Conservation (phyloP, 1,140 invertebrate species). For the Psilanteris sp. region DNA sequence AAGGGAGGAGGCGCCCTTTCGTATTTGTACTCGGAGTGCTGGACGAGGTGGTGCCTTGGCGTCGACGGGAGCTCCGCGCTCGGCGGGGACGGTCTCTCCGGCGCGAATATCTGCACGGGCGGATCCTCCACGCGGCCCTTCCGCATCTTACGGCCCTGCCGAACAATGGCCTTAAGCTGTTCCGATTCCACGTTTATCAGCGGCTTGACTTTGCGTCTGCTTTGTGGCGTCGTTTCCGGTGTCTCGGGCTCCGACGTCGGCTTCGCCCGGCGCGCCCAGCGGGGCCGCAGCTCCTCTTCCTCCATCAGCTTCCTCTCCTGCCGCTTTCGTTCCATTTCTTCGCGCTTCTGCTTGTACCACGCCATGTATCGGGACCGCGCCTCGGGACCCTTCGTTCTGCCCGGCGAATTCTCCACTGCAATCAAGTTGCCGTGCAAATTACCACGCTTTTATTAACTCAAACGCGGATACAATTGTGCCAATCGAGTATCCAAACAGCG, state of each 20-base stretch:
- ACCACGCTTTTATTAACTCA: too few relatives aligned
- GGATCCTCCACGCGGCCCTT: constrained; percentile 70
- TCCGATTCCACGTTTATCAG: constrained; percentile 77
- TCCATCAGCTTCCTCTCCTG: constrained; percentile 66
- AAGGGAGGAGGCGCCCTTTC: constrained; percentile 84
- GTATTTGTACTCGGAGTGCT: constrained; percentile 88
- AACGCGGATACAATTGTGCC: too few relatives aligned
- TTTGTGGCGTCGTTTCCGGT: constrained; percentile 63
- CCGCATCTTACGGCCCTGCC: constrained; percentile 74
- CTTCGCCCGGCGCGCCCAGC: constrained; percentile 68
- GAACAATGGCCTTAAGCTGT: constrained; percentile 76
- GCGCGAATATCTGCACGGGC: constrained; percentile 72
- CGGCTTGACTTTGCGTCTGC: constrained; percentile 70
- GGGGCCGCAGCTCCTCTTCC: constrained; percentile 69
- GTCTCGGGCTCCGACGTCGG: constrained; percentile 48
- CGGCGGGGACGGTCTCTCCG: constrained; percentile 54
- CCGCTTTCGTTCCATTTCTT: constrained; percentile 71
- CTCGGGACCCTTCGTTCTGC: constrained; percentile 41
- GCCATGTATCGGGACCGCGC: constrained; percentile 80
- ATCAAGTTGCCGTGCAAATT: not conserved
- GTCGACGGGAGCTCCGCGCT: not conserved
- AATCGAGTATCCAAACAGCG: too few relatives aligned
- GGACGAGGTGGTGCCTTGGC: constrained; percentile 83
- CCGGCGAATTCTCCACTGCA: constrained; percentile 21
- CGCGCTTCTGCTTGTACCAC: constrained; percentile 79